Evolutionary conservation across 2,113 vertebrate genomes (phyloP), one percentile per base, ranked within the genome.

Genomic region (Campylomormyrus numenius): DNA sequence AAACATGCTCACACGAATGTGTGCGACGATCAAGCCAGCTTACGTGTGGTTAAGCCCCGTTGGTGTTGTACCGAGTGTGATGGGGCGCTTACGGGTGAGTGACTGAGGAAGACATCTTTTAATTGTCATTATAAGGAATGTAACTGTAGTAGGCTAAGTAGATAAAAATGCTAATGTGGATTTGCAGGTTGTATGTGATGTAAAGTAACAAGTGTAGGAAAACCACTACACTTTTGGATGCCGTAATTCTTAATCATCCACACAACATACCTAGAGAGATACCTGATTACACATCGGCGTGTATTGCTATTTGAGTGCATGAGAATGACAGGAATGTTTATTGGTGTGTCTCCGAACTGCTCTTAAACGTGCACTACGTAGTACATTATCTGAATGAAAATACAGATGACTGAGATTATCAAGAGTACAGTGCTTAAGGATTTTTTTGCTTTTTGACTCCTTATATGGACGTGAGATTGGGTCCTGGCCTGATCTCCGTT

Each of bases 51-150:
- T 35, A 10, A 4, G 5, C 31, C 86, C 90, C 50, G n/a, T 83
- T 0, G 24, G 48, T 31, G 85, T 35, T 17, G 21, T 87, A 49
- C 45, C 50, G 0, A 48, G 39, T 5, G 27, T 31, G 19, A 84
- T 49, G 48, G 24, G 2, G 19, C 21, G 87, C n/a, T 56, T 80
- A 86, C 85, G 77, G 90, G 46, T 91, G 31, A 42, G 88, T 89
- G 39, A 7, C 10, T 92, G 92, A 7, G 80, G 90, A 6, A 92
- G 35, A 83, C 17, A 48, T 9, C 10, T 15, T 80, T 35, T 10
- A 35, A 9, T 19, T 53, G 15, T 56, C 50, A 31, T 87, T 77
- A 2, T 80, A 39, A 42, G 8, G 5, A 42, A 42, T 19, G 39
- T 80, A 42, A 39, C 9, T 46, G 10, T 85, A 50, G n/a, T 46